phyloP scores from a whole-genome alignment of 2,113 vertebrate species.

The Erpornis zantholeuca region DNA sequence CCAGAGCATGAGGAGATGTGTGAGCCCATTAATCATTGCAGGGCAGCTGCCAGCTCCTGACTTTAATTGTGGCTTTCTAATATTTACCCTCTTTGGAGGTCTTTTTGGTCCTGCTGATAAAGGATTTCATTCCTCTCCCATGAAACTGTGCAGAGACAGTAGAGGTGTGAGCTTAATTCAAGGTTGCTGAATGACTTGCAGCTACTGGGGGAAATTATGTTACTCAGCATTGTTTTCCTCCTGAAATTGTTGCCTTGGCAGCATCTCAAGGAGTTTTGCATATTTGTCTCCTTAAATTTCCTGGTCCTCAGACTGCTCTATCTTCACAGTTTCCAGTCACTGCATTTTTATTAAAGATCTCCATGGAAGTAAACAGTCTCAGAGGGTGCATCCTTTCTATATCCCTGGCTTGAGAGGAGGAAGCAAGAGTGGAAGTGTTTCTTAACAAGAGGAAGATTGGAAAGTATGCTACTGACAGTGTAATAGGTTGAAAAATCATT shows the following conservation, averaged over 20 bases:
- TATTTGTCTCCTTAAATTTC: slow-evolving; percentile 1
- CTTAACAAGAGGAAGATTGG: not conserved
- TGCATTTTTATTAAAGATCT: slow-evolving; percentile 33
- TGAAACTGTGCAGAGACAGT: not conserved
- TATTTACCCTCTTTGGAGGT: not conserved
- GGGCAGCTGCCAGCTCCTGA: slow-evolving; percentile 20
- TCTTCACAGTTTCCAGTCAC: not conserved
- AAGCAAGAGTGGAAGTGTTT: not conserved
- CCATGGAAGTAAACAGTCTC: slow-evolving; percentile 27
- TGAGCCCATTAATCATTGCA: not conserved
- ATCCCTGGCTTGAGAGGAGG: slow-evolving; percentile 3
- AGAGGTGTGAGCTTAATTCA: slow-evolving; percentile 13
- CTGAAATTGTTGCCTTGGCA: slow-evolving; percentile 4
- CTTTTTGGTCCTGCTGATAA: not conserved
- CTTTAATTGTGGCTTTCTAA: slow-evolving; percentile 25
- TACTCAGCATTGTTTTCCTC: slow-evolving; percentile 31
- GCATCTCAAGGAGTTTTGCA: not conserved
- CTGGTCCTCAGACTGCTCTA: not conserved
- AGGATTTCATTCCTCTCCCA: not conserved
- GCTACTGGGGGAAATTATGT: not conserved
- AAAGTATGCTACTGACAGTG: not conserved
- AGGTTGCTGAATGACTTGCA: slow-evolving; percentile 22
- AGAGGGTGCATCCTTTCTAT: not conserved
- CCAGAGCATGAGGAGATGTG: not conserved
- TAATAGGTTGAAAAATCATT: not conserved